These are phyloP conservation scores for Oreohelix idahoensis DNA, from an alignment of 1,140 invertebrate species.

Conservation along the genomic window DNA sequence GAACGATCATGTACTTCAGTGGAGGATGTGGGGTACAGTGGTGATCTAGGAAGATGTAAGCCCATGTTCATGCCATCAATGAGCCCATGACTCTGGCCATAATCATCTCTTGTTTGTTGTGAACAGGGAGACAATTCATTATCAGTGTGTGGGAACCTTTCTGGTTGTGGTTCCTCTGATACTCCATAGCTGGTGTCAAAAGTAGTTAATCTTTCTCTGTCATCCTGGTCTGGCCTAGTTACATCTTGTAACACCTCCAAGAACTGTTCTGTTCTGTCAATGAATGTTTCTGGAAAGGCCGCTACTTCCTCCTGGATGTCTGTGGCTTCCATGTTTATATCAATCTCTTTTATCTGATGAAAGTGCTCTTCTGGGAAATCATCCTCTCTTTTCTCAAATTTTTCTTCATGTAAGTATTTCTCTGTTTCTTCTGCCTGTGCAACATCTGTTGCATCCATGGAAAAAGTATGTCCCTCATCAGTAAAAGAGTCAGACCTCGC, in stretches of 20 bases:
- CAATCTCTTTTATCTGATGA: not conserved
- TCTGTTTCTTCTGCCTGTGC: not conserved
- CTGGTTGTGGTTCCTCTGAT: not conserved
- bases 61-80: conserved; percentile 41
- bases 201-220: conserved; percentile 9
- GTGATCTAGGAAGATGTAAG: conserved; percentile 40
- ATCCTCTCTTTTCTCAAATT: not conserved
- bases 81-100: not conserved
- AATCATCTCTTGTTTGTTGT: conserved; percentile 6
- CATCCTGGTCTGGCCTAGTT: conserved; percentile 14
- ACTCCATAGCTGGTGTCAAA: not conserved
- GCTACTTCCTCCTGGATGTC: not conserved
- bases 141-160: not conserved
- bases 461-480: not conserved
- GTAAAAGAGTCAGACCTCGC: not conserved
- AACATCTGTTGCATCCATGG: not conserved
- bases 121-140: not conserved
- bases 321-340: not conserved
- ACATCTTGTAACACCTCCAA: conserved; percentile 34
- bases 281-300: conserved; percentile 43
- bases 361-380: not conserved
- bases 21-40: conserved; percentile 51
- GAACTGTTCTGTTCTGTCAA: conserved; percentile 56
- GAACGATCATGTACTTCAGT: conserved; percentile 54
- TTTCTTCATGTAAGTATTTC: not conserved